Conservation (phyloP, 1,140 invertebrate species). For the Drosophila ogumai region DNA sequence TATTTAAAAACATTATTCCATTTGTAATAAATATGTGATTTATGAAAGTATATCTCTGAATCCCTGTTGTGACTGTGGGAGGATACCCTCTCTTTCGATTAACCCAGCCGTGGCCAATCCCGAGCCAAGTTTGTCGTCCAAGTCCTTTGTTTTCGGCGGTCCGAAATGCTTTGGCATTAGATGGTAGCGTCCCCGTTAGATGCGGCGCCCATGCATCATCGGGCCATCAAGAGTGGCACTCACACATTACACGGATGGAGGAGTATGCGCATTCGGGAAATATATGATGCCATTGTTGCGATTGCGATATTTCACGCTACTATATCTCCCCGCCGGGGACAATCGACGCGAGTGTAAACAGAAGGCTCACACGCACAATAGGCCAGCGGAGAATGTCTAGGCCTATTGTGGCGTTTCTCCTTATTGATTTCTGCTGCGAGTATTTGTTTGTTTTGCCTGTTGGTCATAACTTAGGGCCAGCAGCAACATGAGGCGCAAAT, state of each 20-base stretch:
- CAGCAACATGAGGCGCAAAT: slow-evolving; percentile 66
- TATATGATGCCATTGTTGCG: slow-evolving; percentile 77
- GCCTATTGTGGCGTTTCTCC: slow-evolving; percentile 56
- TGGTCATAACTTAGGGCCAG: slow-evolving; percentile 70
- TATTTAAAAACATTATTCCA: neutral
- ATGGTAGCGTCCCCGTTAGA: slow-evolving; percentile 66
- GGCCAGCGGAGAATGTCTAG: slow-evolving; percentile 25
- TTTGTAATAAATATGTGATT: neutral
- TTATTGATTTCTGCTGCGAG: slow-evolving; percentile 53
- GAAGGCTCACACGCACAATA: slow-evolving; percentile 68
- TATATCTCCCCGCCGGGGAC: slow-evolving; percentile 29
- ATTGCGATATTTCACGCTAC: slow-evolving; percentile 69
- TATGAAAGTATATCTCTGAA: too few relatives aligned
- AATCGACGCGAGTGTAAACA: slow-evolving; percentile 51
- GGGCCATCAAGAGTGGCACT: slow-evolving; percentile 29
- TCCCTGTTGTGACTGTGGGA: neutral
- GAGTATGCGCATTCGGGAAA: slow-evolving; percentile 63
- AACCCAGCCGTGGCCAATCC: slow-evolving; percentile 6
- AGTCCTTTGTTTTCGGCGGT: slow-evolving; percentile 67
- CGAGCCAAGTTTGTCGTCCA: slow-evolving; percentile 53
- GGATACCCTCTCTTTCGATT: slow-evolving; percentile 16
- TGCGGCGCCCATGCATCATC: slow-evolving; percentile 64
- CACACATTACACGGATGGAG: slow-evolving; percentile 56
- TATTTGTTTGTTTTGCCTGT: slow-evolving; percentile 76
- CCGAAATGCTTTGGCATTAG: slow-evolving; percentile 18